phyloP scores from a whole-genome alignment of 2,888 invertebrate genomes.

The Noctua pronuba region DNA sequence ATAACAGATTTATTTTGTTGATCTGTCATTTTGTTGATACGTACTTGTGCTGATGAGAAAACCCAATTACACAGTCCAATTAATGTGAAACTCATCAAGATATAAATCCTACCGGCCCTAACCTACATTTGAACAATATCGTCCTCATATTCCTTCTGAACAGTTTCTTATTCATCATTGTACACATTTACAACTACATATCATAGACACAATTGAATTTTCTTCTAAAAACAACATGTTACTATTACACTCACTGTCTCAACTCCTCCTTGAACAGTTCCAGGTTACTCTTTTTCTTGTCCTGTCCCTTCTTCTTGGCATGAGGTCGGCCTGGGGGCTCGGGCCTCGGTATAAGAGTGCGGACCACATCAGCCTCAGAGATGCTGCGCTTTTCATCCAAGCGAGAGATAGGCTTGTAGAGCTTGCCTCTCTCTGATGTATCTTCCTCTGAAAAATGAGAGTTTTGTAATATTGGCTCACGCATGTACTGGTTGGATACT shows the following conservation, averaged over 20 bases:
- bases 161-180: not conserved
- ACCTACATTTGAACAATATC: not conserved
- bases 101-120: not conserved
- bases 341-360: conserved; percentile 90
- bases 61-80: too few relatives aligned
- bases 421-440: conserved; percentile 96
- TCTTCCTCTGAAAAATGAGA: conserved; percentile 93
- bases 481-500: not conserved
- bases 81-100: too few relatives aligned
- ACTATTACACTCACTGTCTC: conserved; percentile 93
- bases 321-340: conserved; percentile 76
- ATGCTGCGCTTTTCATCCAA: conserved; percentile 88
- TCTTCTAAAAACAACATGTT: not conserved
- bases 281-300: conserved; percentile 98
- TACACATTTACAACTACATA: not conserved
- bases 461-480: not conserved
- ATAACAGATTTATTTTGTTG: too few relatives aligned
- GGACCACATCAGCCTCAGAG: conserved; percentile 80
- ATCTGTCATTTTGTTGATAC: too few relatives aligned
- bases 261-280: conserved; percentile 99
- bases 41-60: too few relatives aligned
- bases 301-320: conserved; percentile 83
- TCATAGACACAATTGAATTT: not conserved
- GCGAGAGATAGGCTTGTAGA: conserved; percentile 97
- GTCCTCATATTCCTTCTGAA: not conserved